phyloP scores from a whole-genome alignment of 2,888 invertebrate genomes.

The Platycheirus albimanus region DNA sequence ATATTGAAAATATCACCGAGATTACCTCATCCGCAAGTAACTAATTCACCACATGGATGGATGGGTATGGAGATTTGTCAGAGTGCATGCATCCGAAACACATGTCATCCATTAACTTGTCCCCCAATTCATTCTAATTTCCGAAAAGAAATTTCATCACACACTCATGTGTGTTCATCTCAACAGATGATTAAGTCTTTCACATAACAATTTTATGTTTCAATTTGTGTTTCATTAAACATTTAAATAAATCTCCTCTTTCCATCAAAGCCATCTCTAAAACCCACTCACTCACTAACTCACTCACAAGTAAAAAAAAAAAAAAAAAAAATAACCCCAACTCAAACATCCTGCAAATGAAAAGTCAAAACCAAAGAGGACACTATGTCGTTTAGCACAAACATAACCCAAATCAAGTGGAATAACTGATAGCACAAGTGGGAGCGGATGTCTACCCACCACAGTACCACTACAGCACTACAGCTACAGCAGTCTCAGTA shows the following conservation, averaged over 20 bases:
- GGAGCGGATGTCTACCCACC: conserved; percentile 46
- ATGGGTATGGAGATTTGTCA: no score
- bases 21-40: conserved; percentile 1
- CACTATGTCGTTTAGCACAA: conserved; percentile 70
- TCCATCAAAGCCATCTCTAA: conserved; percentile 22
- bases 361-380: conserved; percentile 69
- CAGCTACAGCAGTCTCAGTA: no score
- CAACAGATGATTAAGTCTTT: conserved; percentile 57
- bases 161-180: no score
- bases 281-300: background rate
- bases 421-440: conserved; percentile 68
- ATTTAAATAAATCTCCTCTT: conserved; percentile 68
- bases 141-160: conserved; percentile 47
- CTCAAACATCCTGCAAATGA: conserved; percentile 18
- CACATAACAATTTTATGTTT: conserved; percentile 68
- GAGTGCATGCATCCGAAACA: conserved; percentile 22
- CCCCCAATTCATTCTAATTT: conserved; percentile 52
- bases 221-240: conserved; percentile 71
- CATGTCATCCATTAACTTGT: conserved; percentile 35
- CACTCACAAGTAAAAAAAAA: no score
- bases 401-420: conserved; percentile 73
- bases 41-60: conserved; percentile 17
- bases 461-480: no score
- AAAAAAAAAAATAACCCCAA: no score
- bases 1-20: conserved; percentile 8